Evolutionary conservation across 2,888 invertebrate genomes (phyloP).

Genomic region (Drosophila crucigera): DNA sequence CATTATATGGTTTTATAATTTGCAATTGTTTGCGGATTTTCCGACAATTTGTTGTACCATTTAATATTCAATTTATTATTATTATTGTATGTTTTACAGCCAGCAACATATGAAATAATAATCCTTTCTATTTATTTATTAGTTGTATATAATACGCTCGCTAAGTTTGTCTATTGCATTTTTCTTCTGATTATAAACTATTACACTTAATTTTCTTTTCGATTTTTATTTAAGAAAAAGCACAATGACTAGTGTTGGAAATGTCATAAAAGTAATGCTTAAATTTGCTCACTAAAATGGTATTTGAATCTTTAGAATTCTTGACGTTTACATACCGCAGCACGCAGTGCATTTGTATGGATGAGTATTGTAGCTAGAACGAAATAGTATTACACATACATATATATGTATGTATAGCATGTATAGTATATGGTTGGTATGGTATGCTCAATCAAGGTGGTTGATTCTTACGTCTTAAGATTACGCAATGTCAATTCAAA

Average conservation of each 20-base stretch:
- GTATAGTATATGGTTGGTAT: conserved; percentile 40
- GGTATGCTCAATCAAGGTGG: conserved; percentile 63
- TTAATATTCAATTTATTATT: neutral
- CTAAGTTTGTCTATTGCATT: neutral
- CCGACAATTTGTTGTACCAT: neutral
- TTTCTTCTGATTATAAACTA: neutral
- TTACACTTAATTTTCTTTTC: neutral
- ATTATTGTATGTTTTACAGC: neutral
- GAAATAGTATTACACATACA: conserved; percentile 38
- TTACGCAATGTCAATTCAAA: conserved; percentile 66
- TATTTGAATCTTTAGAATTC: conserved; percentile 1
- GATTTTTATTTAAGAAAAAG: neutral
- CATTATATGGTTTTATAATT: neutral
- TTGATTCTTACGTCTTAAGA: conserved; percentile 61
- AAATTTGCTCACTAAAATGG: conserved; percentile 14
- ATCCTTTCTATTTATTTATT: neutral
- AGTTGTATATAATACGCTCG: conserved; percentile 35
- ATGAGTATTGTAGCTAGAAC: conserved; percentile 49
- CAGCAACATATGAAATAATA: conserved; percentile 5
- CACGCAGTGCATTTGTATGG: conserved; percentile 14
- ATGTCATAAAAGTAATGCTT: conserved; percentile 1
- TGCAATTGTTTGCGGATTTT: neutral
- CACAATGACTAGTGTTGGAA: conserved; percentile 20
- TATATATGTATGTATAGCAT: conserved; percentile 9
- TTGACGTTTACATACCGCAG: conserved; percentile 24